Evolutionary conservation across 1,140 invertebrate species (phyloP).

Genomic region (Aphidius gifuensis): DNA sequence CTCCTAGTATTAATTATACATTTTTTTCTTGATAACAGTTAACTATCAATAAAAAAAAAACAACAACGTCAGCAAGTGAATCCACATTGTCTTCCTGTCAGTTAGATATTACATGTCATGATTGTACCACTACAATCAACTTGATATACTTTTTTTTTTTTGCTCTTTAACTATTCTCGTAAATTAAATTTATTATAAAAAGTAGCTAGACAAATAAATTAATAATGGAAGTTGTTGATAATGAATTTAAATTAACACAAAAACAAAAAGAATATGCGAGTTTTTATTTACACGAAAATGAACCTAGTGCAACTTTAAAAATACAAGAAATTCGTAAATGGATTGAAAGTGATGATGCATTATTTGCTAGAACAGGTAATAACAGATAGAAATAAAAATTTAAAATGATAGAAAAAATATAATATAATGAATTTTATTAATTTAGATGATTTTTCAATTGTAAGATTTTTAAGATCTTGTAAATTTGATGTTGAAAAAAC

Average conservation of each 20-base stretch:
- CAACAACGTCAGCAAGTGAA: too few relatives aligned
- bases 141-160: too few relatives aligned
- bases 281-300: slow-evolving; percentile 43
- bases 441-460: slow-evolving; percentile 56
- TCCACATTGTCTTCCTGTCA: too few relatives aligned
- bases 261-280: slow-evolving; percentile 38
- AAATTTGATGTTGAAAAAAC: slow-evolving; percentile 61
- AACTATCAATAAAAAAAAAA: too few relatives aligned
- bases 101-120: too few relatives aligned
- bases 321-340: slow-evolving; percentile 41
- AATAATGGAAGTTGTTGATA: too few relatives aligned
- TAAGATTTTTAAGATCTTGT: slow-evolving; percentile 62
- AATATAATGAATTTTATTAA: slow-evolving; percentile 10
- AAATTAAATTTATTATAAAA: too few relatives aligned
- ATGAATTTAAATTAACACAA: slow-evolving; percentile 22
- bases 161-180: too few relatives aligned
- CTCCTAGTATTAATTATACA: too few relatives aligned
- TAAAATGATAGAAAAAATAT: slow-evolving; percentile 1
- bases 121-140: too few relatives aligned
- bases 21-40: too few relatives aligned
- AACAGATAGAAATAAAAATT: not conserved
- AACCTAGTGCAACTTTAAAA: slow-evolving; percentile 29
- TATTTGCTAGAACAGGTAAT: slow-evolving; percentile 38
- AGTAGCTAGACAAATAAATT: too few relatives aligned
- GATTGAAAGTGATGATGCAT: slow-evolving; percentile 32